These are phyloP conservation scores for Heteronetta atricapilla DNA, from an alignment of 2,113 vertebrate genomes.

Conservation along the genomic window DNA sequence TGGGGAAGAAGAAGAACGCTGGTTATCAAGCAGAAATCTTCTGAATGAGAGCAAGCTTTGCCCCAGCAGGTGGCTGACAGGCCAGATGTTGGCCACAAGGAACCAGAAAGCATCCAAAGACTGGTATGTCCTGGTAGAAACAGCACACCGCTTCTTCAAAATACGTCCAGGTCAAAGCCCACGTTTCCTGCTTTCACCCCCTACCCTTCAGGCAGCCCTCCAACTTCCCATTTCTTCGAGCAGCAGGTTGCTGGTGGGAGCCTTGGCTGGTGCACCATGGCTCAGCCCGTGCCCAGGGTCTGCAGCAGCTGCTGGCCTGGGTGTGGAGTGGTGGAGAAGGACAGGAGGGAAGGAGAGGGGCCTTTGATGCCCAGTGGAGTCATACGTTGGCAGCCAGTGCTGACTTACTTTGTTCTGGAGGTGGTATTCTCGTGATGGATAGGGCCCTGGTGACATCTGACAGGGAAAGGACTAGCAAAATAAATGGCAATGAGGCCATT, in stretches of 20 bases:
- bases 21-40: background rate
- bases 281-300: too few species aligned
- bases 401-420: background rate
- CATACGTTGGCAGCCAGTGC: background rate
- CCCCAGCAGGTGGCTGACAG: background rate
- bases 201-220: background rate
- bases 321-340: background rate
- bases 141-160: background rate
- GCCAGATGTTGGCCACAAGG: accelerated
- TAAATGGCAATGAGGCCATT: background rate
- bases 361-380: background rate
- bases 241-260: background rate
- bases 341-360: background rate
- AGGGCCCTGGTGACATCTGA: background rate
- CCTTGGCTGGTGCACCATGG: background rate
- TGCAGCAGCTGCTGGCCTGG: background rate
- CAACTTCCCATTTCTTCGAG: background rate
- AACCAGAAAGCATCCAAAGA: background rate
- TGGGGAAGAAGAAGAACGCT: background rate
- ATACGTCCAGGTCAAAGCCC: background rate
- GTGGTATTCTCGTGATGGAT: background rate
- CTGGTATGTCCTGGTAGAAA: background rate
- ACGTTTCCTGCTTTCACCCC: background rate
- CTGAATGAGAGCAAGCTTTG: background rate
- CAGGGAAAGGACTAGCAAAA: background rate